These are phyloP conservation scores for Volucella zonaria DNA, from an alignment of 2,888 invertebrate species.

Conservation along the genomic window DNA sequence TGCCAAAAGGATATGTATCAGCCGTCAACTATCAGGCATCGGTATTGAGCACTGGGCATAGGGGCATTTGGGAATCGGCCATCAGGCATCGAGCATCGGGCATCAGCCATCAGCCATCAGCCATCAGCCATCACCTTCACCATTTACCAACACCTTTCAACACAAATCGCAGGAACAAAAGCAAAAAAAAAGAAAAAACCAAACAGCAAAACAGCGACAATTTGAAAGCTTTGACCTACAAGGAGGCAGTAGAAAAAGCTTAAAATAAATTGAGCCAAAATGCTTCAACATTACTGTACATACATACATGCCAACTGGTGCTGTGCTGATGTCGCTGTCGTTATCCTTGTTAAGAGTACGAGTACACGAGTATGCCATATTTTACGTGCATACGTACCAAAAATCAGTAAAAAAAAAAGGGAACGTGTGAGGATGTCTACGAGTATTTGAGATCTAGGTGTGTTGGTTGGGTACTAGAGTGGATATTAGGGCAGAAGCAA, in stretches of 20 bases:
- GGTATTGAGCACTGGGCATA: no score
- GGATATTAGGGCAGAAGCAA: conserved; percentile 22
- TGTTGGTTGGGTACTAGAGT: conserved; percentile 31
- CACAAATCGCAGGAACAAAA: conserved; percentile 27
- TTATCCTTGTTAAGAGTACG: conserved; percentile 53
- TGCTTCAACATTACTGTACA: conserved; percentile 54
- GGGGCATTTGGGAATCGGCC: no score
- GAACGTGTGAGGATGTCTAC: conserved; percentile 27
- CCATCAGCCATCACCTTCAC: no score
- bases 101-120: no score
- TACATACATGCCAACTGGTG: conserved; percentile 13
- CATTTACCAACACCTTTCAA: conserved; percentile 39
- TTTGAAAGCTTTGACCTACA: conserved; percentile 70
- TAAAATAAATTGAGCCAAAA: conserved; percentile 62
- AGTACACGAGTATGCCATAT: conserved; percentile 50
- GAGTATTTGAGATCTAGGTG: conserved; percentile 57
- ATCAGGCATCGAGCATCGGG: no score
- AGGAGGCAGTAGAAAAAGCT: conserved; percentile 67
- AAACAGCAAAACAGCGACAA: conserved; percentile 12
- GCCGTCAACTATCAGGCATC: no score
- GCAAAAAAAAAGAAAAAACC: no score
- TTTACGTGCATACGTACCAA: conserved; percentile 42
- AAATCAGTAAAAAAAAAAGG: background rate
- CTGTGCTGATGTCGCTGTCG: conserved; percentile 25
- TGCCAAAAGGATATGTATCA: conserved; percentile 49